Evolutionary conservation across 2,888 invertebrate genomes (phyloP), one percentile per base, ranked within the genome.

Genomic region (Myopa testacea): DNA sequence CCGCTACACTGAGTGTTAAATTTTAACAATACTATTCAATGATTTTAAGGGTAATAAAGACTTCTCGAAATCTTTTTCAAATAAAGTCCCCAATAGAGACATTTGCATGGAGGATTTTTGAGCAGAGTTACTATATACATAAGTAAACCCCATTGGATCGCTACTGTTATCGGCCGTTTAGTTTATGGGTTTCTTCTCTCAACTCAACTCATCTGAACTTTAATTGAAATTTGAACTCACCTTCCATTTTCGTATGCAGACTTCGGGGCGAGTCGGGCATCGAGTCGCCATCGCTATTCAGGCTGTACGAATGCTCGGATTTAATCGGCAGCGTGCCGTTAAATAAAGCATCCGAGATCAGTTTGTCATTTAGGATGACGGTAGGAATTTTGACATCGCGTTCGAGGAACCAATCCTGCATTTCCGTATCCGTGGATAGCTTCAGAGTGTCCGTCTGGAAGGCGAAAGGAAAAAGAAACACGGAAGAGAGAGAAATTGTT

Each of bases 241-340:
- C 94, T 85, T 94, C 94, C 87, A 94, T 93, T 91, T 93, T 93
- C 91, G 92, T 91, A 90, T 93, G 91, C 86, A 92, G 90, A 84
- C 90, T 90, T 83, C 89, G 88, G 79, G 94, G 94, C 77, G 94
- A 94, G 81, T 93, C 91, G 68, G 94, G 93, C 84, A 92, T 89
- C 65, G 94, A 93, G 83, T 94, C 94, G 65, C 92, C 93, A 87
- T 94, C 94, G 82, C 93, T 94, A 83, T 93, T 92, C 75, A 94
- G 90, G 88, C 96, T 97, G 92, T 97, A 97, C 82, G 96, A 96
- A 91, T 97, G 97, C 90, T 97, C 97, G 80, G 95, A 94, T 90
- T 97, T 96, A 88, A 97, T 97, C 82, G 96, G 96, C 73, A 87
- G 81, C 74, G 94, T 93, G 81, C 95, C 95, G 81, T 87, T 87